These are phyloP conservation scores for Crotalus viridis DNA, from an alignment of 2,113 vertebrate species.

Conservation along the genomic window DNA sequence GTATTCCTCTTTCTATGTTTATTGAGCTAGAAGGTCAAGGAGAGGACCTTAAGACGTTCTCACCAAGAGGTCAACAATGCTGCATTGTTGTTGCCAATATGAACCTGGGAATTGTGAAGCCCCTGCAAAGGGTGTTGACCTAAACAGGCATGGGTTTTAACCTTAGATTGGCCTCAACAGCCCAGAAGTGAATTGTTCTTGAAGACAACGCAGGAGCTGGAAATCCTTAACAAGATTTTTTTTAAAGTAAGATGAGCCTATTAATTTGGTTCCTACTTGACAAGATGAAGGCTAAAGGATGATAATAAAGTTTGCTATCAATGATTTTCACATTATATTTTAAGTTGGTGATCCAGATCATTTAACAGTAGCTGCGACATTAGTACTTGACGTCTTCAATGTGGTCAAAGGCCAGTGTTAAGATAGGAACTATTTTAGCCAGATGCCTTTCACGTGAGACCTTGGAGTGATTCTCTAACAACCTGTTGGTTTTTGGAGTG, in stretches of 20 bases:
- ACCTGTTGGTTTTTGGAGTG: conserved; percentile 13
- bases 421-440: neutral
- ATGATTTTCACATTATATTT: neutral
- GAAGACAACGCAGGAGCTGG: neutral
- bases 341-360: neutral
- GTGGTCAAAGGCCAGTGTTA: neutral
- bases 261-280: neutral
- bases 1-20: neutral
- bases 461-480: neutral
- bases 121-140: neutral
- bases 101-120: neutral
- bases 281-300: neutral
- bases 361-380: neutral
- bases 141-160: neutral
- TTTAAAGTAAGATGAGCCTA: neutral
- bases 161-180: conserved; percentile 2
- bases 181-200: neutral
- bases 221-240: neutral
- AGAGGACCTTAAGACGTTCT: neutral
- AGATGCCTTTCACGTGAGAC: neutral
- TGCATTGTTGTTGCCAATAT: neutral
- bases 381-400: neutral
- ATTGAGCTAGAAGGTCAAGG: neutral
- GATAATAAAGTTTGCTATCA: neutral
- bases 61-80: conserved; percentile 5